Base-by-base conservation (phyloP, 2,888 invertebrate genomes). In the Chrysolina haemoptera region DNA sequence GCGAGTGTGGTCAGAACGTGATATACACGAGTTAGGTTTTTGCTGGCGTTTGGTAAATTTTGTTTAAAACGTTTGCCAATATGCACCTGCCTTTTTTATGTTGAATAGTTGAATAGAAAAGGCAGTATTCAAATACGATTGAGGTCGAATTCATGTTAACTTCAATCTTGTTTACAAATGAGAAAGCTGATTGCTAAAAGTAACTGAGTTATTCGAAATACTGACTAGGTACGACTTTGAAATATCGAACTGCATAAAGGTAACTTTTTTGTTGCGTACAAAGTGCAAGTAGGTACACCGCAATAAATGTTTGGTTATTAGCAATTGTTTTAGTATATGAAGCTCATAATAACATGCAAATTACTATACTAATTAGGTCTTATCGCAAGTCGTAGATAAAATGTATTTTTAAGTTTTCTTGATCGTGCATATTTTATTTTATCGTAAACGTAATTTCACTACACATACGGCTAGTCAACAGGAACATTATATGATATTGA, bases 1-100 rank as follows among this genome's bases (percentile, higher is more conserved):
- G 75, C 79, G 78, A 81, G 82, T 79, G 83, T 82, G 83, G 81
- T 79, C 76, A 80, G 81, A 82, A 72, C 82, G 83, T 82, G 82
- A 76, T 77, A 74, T 70, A 76, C 82, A 81, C 81, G 79, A 81
- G 81, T 70, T 73, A 11, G 41, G 63, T 64, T 67, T 71, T 65
- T 48, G 63, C 41, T 48, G 43, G 12, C 10, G 48, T 65, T 48
- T 65, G 43, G 48, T 65, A 50, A 53, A 50, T 59, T 59, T 27
- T 59, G 35, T 59, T 59, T 59, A 35, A 35, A 8, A 14, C 10
- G 18, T 16, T n/a, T 50, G 22, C 14, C 10, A 6, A 16, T 16
- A 50, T 59, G 27, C 59, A 59, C 59, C 59, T 59, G 59, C 59
- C 35, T 35, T 59, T 59, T 59, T 27, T n/a, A n/a, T n/a, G n/a